Conservation (phyloP, 2,888 invertebrate species). For the Rhabditoides inermis region DNA sequence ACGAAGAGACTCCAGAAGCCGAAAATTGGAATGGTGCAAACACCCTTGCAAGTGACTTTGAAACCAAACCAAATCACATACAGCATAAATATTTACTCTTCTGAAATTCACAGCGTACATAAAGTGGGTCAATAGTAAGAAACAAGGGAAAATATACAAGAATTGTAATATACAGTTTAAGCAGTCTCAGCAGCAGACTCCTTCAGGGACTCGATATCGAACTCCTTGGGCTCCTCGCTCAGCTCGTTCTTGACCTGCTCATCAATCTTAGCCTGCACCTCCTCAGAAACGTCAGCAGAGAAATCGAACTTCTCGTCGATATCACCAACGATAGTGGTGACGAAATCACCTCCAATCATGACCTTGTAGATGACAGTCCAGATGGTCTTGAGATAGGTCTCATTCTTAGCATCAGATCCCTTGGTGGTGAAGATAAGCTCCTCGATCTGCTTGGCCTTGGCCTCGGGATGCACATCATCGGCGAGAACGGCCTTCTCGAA, state of each 20-base stretch:
- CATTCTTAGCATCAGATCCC: not conserved
- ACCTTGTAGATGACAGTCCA: slow-evolving; percentile 2
- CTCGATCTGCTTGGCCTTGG: not conserved
- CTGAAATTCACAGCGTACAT: too few species aligned
- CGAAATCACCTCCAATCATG: not conserved
- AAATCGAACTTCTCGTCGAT: slow-evolving; percentile 2
- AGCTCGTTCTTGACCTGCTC: slow-evolving; percentile 1
- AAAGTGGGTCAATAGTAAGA: too few species aligned
- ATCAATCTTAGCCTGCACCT: too few species aligned
- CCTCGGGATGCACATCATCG: too few species aligned
- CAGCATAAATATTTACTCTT: too few species aligned
- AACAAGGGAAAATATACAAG: not conserved
- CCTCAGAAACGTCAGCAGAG: not conserved
- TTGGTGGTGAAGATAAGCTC: slow-evolving; percentile 1
- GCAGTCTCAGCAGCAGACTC: not conserved
- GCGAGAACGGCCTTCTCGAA: not conserved
- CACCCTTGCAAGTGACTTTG: too few species aligned
- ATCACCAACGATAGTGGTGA: not conserved
- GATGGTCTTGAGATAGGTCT: not conserved
- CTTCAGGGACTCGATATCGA: slow-evolving; percentile 3
- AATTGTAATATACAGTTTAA: not conserved
- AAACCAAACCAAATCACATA: too few species aligned
- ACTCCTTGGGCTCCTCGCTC: not conserved
- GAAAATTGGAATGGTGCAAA: slow-evolving; percentile 45
- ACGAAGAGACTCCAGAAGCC: slow-evolving; percentile 29